Evolutionary conservation across 2,113 vertebrate genomes (phyloP).

Genomic region (Urocynchramus pylzowi): DNA sequence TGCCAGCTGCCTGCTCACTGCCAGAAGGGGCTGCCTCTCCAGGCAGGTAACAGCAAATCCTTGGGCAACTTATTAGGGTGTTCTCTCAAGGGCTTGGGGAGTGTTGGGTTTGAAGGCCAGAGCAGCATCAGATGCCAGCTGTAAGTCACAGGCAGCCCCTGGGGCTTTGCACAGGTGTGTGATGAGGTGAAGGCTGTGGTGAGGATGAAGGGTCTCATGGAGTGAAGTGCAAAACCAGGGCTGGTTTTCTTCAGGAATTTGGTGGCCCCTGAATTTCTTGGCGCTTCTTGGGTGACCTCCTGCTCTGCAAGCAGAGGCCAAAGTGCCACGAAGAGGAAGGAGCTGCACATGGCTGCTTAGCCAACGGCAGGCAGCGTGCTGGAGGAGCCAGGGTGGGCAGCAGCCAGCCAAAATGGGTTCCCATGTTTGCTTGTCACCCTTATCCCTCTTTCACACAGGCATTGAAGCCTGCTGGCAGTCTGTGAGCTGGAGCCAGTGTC

Average conservation of each 20-base stretch:
- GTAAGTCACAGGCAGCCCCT: not conserved
- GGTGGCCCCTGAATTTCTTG: not conserved
- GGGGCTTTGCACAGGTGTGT: not conserved
- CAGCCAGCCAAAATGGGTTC: not conserved
- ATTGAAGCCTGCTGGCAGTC: not conserved
- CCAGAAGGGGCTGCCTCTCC: not conserved
- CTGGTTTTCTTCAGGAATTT: not conserved
- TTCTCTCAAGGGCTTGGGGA: not conserved
- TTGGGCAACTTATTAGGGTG: not conserved
- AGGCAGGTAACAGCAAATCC: not conserved
- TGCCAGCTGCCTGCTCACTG: not conserved
- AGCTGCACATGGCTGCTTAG: not conserved
- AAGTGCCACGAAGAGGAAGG: not conserved
- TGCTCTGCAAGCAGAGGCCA: not conserved
- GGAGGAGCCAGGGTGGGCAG: not conserved
- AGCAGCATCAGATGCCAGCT: not conserved
- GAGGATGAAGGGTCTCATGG: not conserved
- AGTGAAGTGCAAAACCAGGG: rapidly evolving
- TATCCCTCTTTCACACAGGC: not conserved
- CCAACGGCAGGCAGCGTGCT: rapidly evolving
- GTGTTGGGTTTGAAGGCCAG: not conserved
- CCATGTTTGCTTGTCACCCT: not conserved
- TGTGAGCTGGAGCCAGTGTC: not conserved
- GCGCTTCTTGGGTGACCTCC: not conserved
- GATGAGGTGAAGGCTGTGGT: not conserved